Evolutionary conservation across 2,888 invertebrate species (phyloP).

Genomic region (Apotomis betuletana): DNA sequence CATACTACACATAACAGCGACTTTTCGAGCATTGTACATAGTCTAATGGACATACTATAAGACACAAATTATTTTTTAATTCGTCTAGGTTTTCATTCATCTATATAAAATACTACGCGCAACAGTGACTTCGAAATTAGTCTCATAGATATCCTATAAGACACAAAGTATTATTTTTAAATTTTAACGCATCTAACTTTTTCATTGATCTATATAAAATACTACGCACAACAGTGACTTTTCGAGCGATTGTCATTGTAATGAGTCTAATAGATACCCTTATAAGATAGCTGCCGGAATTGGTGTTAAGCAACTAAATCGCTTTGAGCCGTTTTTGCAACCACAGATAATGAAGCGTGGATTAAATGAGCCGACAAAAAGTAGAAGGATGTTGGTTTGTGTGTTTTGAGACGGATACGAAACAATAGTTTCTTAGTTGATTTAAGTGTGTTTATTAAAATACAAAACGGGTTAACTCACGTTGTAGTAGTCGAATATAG

Average conservation of each 20-base stretch:
- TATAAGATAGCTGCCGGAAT: slow-evolving; percentile 37
- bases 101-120: neutral
- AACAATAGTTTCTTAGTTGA: too few species aligned
- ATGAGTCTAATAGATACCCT: slow-evolving; percentile 29
- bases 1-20: neutral
- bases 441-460: too few species aligned
- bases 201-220: slow-evolving; percentile 8
- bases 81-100: slow-evolving; percentile 4
- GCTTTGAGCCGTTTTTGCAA: slow-evolving; percentile 20
- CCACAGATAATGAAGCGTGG: slow-evolving; percentile 10
- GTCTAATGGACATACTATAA: too few species aligned
- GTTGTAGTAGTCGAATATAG: too few species aligned
- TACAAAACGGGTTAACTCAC: too few species aligned
- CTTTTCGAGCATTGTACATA: too few species aligned
- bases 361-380: slow-evolving; percentile 11
- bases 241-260: slow-evolving; percentile 29
- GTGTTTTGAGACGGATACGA: slow-evolving; percentile 1
- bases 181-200: neutral
- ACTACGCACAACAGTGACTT: slow-evolving; percentile 33
- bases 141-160: too few species aligned
- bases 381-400: slow-evolving; percentile 12
- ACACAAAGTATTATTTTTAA: too few species aligned
- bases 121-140: too few species aligned
- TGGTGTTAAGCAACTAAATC: slow-evolving; percentile 30
- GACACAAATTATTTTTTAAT: too few species aligned